phyloP scores from a whole-genome alignment of 2,113 vertebrate genomes.

The Peromyscus polionotus region DNA sequence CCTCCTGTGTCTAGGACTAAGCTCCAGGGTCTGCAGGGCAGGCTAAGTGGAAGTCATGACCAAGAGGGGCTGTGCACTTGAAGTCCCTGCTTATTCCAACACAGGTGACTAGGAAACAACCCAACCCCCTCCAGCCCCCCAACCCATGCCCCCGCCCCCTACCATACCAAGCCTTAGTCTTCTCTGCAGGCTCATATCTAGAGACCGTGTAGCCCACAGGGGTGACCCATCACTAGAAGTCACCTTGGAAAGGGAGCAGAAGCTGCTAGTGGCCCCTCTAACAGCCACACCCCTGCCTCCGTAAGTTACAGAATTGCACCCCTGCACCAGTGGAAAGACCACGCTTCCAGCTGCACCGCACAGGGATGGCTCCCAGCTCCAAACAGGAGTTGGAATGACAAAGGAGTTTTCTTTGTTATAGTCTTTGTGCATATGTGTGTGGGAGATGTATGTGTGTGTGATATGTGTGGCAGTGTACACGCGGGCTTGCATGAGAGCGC shows the following conservation, averaged over 20 bases:
- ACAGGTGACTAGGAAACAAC: fast-evolving
- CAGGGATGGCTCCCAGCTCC: background rate
- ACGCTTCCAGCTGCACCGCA: background rate
- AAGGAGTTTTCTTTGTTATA: background rate
- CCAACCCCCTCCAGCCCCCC: background rate
- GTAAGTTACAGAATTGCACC: background rate
- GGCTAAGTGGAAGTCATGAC: background rate
- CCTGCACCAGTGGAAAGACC: background rate
- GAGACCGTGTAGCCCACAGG: background rate
- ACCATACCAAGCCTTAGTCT: background rate
- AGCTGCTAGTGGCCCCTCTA: background rate
- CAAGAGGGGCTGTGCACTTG: background rate
- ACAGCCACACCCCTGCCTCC: background rate
- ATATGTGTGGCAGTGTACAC: background rate
- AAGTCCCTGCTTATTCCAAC: background rate
- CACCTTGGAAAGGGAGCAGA: background rate
- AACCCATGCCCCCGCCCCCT: too few relatives aligned
- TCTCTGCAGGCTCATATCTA: background rate
- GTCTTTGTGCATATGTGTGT: background rate
- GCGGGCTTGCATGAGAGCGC: background rate
- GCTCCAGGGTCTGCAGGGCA: too few relatives aligned
- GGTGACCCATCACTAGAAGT: background rate
- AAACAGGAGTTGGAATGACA: background rate
- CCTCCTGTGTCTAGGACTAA: fast-evolving
- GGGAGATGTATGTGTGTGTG: background rate